These are phyloP conservation scores for Drosophila sturtevanti DNA, from an alignment of 1,140 invertebrate genomes.

Conservation along the genomic window DNA sequence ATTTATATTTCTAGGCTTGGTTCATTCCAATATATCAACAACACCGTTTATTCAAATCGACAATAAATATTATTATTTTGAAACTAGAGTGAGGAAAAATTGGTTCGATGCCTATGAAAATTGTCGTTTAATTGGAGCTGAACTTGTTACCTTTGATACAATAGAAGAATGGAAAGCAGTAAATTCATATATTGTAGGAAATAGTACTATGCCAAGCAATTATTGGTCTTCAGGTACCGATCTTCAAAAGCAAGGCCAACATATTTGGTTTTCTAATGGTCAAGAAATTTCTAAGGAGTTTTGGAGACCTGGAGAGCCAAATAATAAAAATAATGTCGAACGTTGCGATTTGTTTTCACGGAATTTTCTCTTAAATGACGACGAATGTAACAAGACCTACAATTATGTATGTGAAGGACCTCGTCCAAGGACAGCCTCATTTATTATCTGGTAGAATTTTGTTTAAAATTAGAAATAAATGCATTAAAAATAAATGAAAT, in stretches of 20 bases:
- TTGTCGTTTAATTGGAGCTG: conserved; percentile 8
- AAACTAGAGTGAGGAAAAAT: background rate
- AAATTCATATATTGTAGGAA: background rate
- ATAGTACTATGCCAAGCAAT: background rate
- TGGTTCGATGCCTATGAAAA: conserved; percentile 27
- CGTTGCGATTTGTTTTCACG: too few relatives aligned
- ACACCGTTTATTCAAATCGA: conserved; percentile 13
- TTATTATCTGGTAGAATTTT: too few relatives aligned
- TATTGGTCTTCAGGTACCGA: conserved; percentile 40
- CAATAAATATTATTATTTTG: conserved; percentile 24
- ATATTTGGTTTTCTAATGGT: conserved; percentile 30
- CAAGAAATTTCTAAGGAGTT: conserved; percentile 5
- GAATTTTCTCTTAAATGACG: too few relatives aligned
- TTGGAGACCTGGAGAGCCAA: conserved; percentile 20
- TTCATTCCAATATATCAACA: background rate
- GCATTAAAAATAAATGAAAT: too few relatives aligned
- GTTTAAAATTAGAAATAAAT: too few relatives aligned
- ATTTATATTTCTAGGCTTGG: background rate
- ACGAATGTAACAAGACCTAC: too few relatives aligned
- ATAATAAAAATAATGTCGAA: conserved; percentile 26
- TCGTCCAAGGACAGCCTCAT: too few relatives aligned
- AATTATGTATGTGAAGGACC: too few relatives aligned
- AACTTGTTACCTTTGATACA: conserved; percentile 15
- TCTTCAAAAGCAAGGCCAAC: conserved; percentile 15
- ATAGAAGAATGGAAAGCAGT: conserved; percentile 10